Evolutionary conservation across 2,888 invertebrate genomes (phyloP), one percentile per base, ranked within the genome.

Genomic region (Apamea monoglypha): DNA sequence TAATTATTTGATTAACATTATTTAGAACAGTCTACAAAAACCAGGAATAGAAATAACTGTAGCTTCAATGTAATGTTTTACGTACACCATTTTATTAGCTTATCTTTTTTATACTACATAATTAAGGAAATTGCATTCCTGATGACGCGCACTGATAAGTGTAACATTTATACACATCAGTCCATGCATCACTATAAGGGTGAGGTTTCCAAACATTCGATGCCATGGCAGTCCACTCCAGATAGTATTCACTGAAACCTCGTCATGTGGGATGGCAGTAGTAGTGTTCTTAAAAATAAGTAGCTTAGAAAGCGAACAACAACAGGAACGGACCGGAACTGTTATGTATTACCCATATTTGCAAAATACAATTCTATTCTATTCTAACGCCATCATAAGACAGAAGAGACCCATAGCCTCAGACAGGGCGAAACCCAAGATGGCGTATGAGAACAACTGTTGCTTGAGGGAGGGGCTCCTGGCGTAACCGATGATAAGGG

Each of bases 381-480:
- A n/a, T n/a, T n/a, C n/a, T n/a, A n/a, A n/a, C 97, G 99, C 99
- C 99, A 99, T 99, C 99, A 99, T 99, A 97, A 99, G 98, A 98
- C 99, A 99, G 98, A 99, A 99, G 90, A 99, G 98, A 97, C 99
- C 99, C 99, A 99, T 99, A 96, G 99, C 99, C 97, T 99, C 99
- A 94, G 99, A 99, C 97, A 99, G 97, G 97, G 99, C 99, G 96
- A 99, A 99, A 93, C 99, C 99, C 97, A 99, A 97, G 97, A 99
- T 99, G 97, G 99, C 99, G 94, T 99, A 99, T 91, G 99, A 99
- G 98, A 99, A 99, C 87, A 99, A 98, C 97, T 99, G 99, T 96
- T 99, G 99, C 97, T 99, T 99, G 93, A 99, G 97, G 91, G 99
- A 99, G 94, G 99, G 99, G 97, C 99, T 99, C 97, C 98, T 98